phyloP scores from a whole-genome alignment of 2,888 invertebrate genomes.

The Spialia ferax region DNA sequence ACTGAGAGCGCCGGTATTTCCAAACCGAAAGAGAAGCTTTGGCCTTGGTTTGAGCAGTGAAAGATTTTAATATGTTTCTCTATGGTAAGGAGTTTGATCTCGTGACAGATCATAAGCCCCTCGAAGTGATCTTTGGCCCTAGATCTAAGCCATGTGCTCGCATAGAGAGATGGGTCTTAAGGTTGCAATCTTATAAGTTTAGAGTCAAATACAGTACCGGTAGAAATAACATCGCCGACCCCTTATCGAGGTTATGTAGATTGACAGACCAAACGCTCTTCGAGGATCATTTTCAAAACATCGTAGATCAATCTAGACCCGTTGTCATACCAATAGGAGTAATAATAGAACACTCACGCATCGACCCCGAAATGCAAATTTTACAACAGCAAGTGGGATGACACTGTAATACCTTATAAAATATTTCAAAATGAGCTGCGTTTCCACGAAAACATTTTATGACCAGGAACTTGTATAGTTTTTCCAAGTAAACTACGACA shows the following conservation, averaged over 20 bases:
- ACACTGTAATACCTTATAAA: neutral
- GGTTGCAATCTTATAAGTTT: constrained; percentile 5
- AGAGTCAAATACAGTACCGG: constrained; percentile 5
- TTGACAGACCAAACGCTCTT: neutral
- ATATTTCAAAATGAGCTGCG: constrained; percentile 5
- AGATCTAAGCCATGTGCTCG: constrained; percentile 17
- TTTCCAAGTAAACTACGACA: neutral
- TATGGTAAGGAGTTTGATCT: constrained; percentile 51
- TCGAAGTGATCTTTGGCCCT: constrained; percentile 28
- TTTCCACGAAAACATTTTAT: constrained; percentile 6
- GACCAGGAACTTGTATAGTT: constrained; percentile 1
- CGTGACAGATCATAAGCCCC: constrained; percentile 40
- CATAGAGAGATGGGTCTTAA: constrained; percentile 14
- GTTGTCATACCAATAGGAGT: neutral
- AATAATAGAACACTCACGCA: neutral
- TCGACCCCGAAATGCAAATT: neutral
- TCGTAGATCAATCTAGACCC: neutral
- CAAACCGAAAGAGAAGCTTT: constrained; percentile 54
- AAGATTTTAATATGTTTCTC: constrained; percentile 47
- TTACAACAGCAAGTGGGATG: constrained; percentile 3
- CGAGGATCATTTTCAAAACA: neutral
- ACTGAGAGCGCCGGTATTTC: constrained; percentile 49
- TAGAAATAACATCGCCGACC: constrained; percentile 9
- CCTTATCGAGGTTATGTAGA: neutral
- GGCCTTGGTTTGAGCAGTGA: constrained; percentile 50